These are phyloP conservation scores for Agapornis roseicollis DNA, from an alignment of 2,113 vertebrate species.

Conservation along the genomic window DNA sequence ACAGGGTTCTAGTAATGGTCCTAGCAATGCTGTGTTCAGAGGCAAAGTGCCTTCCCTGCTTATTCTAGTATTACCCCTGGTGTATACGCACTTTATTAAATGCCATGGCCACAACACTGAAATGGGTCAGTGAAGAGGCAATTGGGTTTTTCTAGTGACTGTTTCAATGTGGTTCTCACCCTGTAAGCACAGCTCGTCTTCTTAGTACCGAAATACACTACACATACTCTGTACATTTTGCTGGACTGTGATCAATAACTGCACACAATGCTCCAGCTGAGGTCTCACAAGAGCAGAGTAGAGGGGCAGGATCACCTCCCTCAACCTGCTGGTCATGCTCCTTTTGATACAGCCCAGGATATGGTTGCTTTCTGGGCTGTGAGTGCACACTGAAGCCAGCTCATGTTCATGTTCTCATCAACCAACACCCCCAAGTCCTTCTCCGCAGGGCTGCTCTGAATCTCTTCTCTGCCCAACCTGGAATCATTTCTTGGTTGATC, in stretches of 20 bases:
- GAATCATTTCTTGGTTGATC: too few species aligned
- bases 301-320: too few species aligned
- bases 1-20: neutral
- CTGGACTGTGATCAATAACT: neutral
- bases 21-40: neutral
- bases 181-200: neutral
- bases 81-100: neutral
- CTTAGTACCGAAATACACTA: neutral
- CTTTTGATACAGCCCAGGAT: too few species aligned
- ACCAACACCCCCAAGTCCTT: too few species aligned
- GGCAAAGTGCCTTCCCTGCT: neutral
- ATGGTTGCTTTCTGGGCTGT: too few species aligned
- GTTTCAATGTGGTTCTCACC: neutral
- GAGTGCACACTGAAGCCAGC: too few species aligned
- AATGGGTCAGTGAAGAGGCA: neutral
- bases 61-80: neutral
- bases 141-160: neutral
- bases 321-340: too few species aligned
- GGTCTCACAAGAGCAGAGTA: too few species aligned
- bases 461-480: too few species aligned
- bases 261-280: too few species aligned
- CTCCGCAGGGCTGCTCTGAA: too few species aligned
- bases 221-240: neutral
- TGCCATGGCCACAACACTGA: neutral
- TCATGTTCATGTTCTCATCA: too few species aligned